Conservation (phyloP, 2,113 vertebrate species). For the Epinephelus fuscoguttatus region DNA sequence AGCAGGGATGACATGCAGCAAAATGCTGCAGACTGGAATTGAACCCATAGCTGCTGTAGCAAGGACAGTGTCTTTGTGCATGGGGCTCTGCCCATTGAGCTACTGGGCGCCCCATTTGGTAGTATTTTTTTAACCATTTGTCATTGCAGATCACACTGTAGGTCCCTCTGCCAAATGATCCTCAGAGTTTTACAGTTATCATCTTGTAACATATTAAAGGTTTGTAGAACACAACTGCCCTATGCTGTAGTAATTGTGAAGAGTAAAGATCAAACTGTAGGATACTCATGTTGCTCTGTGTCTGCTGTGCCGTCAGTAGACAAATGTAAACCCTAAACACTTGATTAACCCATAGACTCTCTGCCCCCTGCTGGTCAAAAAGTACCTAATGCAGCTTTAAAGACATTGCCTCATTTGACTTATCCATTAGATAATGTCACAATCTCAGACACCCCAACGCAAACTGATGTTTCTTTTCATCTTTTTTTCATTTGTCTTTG, state of each 20-base stretch:
- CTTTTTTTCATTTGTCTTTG: constrained; percentile 10
- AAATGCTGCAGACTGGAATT: too few relatives aligned
- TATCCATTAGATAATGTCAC: neutral
- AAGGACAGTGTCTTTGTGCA: too few relatives aligned
- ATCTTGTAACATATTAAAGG: too few relatives aligned
- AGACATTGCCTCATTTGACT: constrained; percentile 11
- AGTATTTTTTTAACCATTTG: too few relatives aligned
- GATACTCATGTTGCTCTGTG: neutral
- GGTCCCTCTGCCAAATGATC: too few relatives aligned
- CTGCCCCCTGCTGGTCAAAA: constrained; percentile 31
- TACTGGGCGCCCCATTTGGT: too few relatives aligned
- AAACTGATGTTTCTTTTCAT: constrained; percentile 21
- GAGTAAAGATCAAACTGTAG: neutral
- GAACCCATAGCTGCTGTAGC: too few relatives aligned
- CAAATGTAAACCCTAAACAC: neutral
- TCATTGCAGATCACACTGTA: too few relatives aligned
- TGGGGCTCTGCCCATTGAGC: too few relatives aligned
- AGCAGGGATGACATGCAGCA: too few relatives aligned
- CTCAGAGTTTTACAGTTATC: too few relatives aligned
- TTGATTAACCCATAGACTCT: neutral
- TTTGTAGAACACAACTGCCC: too few relatives aligned
- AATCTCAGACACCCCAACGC: constrained; percentile 5
- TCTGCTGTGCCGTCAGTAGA: neutral
- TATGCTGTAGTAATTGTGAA: neutral
- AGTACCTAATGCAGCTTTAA: constrained; percentile 54